A percentile compares a stretch with the other conserved stretches of the same genome.
Evolutionary conservation across 2,888 invertebrate genomes (phyloP).

Genomic region (Acrobasis consociella): DNA sequence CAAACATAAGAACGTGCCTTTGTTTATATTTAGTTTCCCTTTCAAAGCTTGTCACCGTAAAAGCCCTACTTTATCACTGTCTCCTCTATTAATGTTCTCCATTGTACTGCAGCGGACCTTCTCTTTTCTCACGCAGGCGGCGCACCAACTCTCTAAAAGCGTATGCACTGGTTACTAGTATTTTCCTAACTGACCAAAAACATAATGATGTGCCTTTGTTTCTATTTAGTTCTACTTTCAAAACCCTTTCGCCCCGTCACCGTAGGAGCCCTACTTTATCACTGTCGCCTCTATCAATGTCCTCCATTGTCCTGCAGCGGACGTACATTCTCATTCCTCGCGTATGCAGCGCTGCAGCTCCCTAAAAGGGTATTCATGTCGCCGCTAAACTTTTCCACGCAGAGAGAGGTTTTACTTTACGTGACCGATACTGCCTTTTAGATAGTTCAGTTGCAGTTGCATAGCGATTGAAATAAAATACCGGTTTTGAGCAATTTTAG

Average conservation of each 20-base stretch:
- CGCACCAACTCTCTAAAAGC: too few relatives aligned
- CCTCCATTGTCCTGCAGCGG: slow-evolving; percentile 12
- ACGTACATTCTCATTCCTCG: slow-evolving; percentile 24
- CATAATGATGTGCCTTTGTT: neutral
- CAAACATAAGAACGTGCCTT: too few relatives aligned
- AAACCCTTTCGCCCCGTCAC: neutral
- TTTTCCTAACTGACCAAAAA: too few relatives aligned
- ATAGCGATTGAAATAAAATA: neutral
- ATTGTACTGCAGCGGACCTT: too few relatives aligned
- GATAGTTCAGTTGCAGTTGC: neutral
- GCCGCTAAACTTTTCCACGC: slow-evolving; percentile 27
- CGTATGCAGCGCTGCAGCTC: slow-evolving; percentile 23
- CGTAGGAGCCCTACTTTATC: neutral
- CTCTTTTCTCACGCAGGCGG: too few relatives aligned
- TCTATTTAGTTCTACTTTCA: neutral
- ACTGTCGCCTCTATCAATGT: slow-evolving; percentile 12
- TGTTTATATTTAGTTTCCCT: too few relatives aligned
- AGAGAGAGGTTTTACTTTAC: slow-evolving; percentile 23
- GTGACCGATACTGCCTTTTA: slow-evolving; percentile 27
- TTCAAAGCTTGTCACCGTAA: too few relatives aligned
- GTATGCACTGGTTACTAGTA: too few relatives aligned
- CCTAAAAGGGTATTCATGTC: slow-evolving; percentile 34
- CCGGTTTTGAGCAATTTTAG: neutral
- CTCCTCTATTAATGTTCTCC: too few relatives aligned
- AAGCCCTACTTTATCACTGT: too few relatives aligned